Evolutionary conservation across 2,888 invertebrate genomes (phyloP).

Genomic region (Volucella bombylans): DNA sequence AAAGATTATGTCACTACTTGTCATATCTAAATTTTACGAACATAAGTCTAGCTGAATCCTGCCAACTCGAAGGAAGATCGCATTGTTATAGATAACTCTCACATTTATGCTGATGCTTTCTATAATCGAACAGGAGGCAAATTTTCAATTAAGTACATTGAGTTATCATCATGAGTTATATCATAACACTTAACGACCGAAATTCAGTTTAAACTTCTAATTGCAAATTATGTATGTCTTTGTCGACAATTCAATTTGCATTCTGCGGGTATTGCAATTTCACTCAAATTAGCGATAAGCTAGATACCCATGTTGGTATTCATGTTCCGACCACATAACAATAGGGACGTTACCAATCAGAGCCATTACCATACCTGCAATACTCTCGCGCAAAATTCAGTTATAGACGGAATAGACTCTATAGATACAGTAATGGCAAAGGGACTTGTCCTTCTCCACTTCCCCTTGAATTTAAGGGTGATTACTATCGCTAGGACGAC

Average conservation of each 20-base stretch:
- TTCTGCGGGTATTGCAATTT: constrained; percentile 14
- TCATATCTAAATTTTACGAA: too few relatives aligned
- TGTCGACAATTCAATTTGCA: constrained; percentile 42
- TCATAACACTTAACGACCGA: constrained; percentile 22
- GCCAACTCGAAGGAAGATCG: background rate
- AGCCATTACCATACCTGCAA: constrained; percentile 41
- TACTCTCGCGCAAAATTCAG: background rate
- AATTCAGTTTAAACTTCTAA: constrained; percentile 20
- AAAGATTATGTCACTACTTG: too few relatives aligned
- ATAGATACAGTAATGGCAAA: constrained; percentile 19
- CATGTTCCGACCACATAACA: background rate
- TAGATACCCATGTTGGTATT: constrained; percentile 13
- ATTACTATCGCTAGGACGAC: constrained; percentile 28
- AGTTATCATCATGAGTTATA: constrained; percentile 11
- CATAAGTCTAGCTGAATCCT: background rate
- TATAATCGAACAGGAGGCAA: background rate
- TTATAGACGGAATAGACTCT: background rate
- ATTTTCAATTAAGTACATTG: constrained; percentile 19
- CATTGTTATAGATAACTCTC: constrained; percentile 5
- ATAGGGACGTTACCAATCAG: constrained; percentile 39
- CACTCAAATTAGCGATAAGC: constrained; percentile 46
- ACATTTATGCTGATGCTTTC: background rate
- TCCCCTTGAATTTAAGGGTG: constrained; percentile 43
- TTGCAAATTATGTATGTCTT: constrained; percentile 37
- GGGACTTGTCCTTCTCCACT: constrained; percentile 1